Conservation (phyloP, 2,797 vertebrate genomes). For the Brotula barbata region DNA sequence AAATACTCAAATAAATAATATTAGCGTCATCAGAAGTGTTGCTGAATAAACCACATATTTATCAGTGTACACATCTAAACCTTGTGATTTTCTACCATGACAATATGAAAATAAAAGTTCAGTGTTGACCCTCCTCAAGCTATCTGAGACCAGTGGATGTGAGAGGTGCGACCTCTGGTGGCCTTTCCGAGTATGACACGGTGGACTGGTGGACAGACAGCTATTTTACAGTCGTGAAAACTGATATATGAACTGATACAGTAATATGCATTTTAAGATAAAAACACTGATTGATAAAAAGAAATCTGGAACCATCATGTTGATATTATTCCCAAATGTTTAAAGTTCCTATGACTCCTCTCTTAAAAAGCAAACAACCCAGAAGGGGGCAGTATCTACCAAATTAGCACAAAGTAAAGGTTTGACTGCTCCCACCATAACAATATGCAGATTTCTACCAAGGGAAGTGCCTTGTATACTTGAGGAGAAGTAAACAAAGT, state of each 20-base stretch:
- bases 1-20: no score
- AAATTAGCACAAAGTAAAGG: background rate
- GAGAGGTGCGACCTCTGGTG: constrained; percentile 63
- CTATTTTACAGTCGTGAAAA: no score
- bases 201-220: no score
- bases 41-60: background rate
- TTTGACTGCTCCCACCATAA: background rate
- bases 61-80: no score
- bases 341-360: background rate
- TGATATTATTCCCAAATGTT: background rate
- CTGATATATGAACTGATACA: background rate
- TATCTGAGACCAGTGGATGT: background rate
- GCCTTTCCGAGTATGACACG: background rate
- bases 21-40: background rate
- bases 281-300: background rate
- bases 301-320: background rate
- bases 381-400: constrained; percentile 57
- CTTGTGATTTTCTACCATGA: no score
- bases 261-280: background rate
- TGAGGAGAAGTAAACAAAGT: constrained; percentile 3
- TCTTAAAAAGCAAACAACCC: constrained; percentile 9
- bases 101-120: no score
- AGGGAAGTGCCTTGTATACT: constrained; percentile 14
- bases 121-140: background rate
- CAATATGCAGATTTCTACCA: background rate